These are phyloP conservation scores for Leucosticte australis DNA, from an alignment of 2,113 vertebrate species.

Conservation along the genomic window DNA sequence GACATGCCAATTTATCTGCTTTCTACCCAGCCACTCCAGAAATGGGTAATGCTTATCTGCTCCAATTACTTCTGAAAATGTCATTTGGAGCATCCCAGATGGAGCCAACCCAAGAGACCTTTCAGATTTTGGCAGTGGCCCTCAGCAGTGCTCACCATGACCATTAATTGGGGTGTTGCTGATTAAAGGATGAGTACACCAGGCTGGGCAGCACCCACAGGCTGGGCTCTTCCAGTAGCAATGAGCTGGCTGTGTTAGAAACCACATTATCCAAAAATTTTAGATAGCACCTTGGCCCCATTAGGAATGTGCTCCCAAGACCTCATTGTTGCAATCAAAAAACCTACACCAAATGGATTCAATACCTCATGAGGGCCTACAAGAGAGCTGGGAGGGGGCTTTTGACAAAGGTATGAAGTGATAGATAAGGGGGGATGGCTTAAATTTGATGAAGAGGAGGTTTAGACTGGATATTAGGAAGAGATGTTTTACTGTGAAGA, in stretches of 20 bases:
- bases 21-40: not conserved
- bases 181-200: not conserved
- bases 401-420: not conserved
- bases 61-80: not conserved
- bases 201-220: not conserved
- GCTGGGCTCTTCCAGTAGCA: not conserved
- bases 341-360: not conserved
- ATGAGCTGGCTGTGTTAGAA: not conserved
- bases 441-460: not conserved
- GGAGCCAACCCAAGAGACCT: not conserved
- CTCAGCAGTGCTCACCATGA: not conserved
- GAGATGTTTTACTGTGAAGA: not conserved
- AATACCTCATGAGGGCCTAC: not conserved
- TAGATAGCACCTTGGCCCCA: not conserved
- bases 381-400: not conserved
- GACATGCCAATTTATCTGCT: not conserved
- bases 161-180: not conserved
- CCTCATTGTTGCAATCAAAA: not conserved
- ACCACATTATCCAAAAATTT: not conserved
- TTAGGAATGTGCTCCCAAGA: not conserved
- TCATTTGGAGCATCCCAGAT: not conserved
- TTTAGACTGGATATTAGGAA: not conserved
- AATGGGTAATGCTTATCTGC: not conserved
- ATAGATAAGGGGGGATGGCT: not conserved
- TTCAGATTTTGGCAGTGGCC: not conserved